Percentiles rank a stretch among this genome's conserved stretches.
Evolutionary conservation across 2,113 vertebrate species (phyloP).

Genomic region (Oryzias javanicus): DNA sequence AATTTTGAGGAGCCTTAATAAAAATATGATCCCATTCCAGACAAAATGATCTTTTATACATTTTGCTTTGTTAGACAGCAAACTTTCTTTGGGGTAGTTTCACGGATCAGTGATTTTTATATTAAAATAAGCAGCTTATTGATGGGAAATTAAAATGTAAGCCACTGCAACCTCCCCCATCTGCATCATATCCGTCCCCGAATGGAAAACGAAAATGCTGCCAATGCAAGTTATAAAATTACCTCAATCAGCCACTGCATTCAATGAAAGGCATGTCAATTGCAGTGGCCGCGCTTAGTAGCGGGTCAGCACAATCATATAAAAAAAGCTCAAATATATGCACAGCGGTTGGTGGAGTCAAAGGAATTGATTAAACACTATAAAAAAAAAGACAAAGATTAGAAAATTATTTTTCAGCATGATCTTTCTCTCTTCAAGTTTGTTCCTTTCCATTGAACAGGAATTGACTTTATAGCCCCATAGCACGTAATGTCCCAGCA

Average conservation of each 20-base stretch:
- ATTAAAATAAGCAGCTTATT: slow-evolving; percentile 20
- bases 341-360: background rate
- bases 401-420: background rate
- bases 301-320: background rate
- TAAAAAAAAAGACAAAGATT: background rate
- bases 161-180: slow-evolving; percentile 3
- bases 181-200: slow-evolving; percentile 8
- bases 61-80: slow-evolving; percentile 11
- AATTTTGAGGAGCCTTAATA: slow-evolving; percentile 36
- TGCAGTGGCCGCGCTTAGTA: background rate
- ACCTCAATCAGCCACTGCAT: slow-evolving; percentile 5
- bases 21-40: slow-evolving; percentile 18
- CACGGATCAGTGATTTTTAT: slow-evolving; percentile 2
- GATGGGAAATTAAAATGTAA: slow-evolving; percentile 17
- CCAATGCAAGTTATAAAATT: slow-evolving; percentile 16
- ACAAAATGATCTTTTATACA: background rate
- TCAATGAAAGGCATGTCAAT: background rate
- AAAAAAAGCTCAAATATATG: background rate
- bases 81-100: slow-evolving; percentile 19
- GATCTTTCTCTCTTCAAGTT: no score
- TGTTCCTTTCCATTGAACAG: no score
- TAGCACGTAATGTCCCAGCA: no score
- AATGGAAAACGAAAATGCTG: slow-evolving; percentile 14
- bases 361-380: background rate
- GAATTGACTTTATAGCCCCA: no score